These are phyloP conservation scores for Paratilapia polleni DNA, from an alignment of 2,113 vertebrate species.

Conservation along the genomic window DNA sequence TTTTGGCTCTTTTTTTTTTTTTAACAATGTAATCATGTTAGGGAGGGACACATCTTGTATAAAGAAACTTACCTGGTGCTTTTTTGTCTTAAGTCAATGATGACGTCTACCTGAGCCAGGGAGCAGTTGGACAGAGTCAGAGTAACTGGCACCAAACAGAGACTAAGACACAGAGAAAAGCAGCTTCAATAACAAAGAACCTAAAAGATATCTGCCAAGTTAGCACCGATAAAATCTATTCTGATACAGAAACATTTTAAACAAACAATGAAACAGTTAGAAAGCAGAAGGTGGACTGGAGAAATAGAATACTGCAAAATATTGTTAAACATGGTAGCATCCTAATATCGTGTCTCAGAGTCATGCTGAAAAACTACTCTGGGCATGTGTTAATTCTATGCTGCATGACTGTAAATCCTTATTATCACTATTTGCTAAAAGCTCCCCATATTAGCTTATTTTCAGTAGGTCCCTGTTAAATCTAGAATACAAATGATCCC, in stretches of 20 bases:
- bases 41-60: neutral
- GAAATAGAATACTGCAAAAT: neutral
- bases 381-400: neutral
- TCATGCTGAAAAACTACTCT: neutral
- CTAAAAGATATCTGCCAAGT: neutral
- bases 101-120: constrained; percentile 89
- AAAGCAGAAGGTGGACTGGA: neutral
- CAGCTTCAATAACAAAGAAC: neutral
- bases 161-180: constrained; percentile 75
- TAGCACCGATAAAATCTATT: no score
- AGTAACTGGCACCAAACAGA: constrained; percentile 94
- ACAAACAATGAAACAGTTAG: neutral
- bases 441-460: neutral
- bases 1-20: neutral
- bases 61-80: constrained; percentile 82
- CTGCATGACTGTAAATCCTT: neutral
- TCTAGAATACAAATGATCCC: no score
- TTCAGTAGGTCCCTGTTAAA: no score
- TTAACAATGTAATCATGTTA: neutral
- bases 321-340: neutral
- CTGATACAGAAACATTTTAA: neutral
- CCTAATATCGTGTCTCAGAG: neutral
- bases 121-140: constrained; percentile 94
- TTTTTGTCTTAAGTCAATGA: constrained; percentile 93
- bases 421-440: neutral